These are phyloP conservation scores for Phyllotreta striolata DNA, from an alignment of 2,888 invertebrate genomes.

Conservation along the genomic window DNA sequence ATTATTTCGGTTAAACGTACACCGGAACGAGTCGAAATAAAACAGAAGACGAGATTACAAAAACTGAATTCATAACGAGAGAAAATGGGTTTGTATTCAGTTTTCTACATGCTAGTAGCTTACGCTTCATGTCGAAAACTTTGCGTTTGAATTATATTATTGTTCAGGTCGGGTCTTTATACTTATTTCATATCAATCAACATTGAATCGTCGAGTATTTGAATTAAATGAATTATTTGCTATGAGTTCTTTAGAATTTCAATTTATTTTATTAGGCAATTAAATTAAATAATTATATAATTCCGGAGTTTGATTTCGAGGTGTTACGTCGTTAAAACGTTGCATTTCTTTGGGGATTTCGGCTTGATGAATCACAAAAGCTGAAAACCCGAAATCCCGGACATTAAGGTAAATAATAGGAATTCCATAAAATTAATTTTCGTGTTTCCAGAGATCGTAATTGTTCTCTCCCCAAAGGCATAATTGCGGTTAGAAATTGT, in stretches of 20 bases:
- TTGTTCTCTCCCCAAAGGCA: conserved; percentile 35
- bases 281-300: too few species aligned
- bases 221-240: too few species aligned
- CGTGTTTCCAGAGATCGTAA: conserved; percentile 40
- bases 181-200: too few species aligned
- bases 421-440: conserved; percentile 43
- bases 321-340: too few species aligned
- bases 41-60: conserved; percentile 21
- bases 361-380: conserved; percentile 23
- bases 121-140: too few species aligned
- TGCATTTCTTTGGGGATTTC: neutral
- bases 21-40: conserved; percentile 22
- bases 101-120: conserved; percentile 3
- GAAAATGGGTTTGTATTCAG: conserved; percentile 12
- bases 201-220: too few species aligned
- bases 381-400: conserved; percentile 31
- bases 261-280: too few species aligned
- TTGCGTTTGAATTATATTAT: too few species aligned
- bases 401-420: conserved; percentile 38
- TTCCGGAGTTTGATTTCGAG: too few species aligned
- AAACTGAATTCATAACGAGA: conserved; percentile 20
- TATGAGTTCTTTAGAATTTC: too few species aligned
- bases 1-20: conserved; percentile 22
- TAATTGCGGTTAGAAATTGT: conserved; percentile 37
- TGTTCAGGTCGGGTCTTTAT: too few species aligned